Evolutionary conservation across 2,113 vertebrate species (phyloP).

Genomic region (Pachyramphus minor): DNA sequence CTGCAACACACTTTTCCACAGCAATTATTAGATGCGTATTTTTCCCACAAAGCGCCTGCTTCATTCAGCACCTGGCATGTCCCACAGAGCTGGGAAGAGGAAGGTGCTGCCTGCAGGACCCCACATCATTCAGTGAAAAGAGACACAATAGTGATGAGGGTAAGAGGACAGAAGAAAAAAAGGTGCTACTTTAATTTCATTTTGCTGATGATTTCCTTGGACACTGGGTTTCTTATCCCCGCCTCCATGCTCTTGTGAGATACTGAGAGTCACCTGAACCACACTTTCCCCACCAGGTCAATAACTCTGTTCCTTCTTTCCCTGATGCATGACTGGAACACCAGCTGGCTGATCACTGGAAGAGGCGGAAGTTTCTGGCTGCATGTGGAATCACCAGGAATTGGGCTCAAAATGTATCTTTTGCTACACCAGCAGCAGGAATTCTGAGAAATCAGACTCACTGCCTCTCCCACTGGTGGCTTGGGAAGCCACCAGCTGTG

Average conservation of each 20-base stretch:
- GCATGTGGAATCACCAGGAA: background rate
- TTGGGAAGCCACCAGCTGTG: accelerated
- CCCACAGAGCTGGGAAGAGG: background rate
- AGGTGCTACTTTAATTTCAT: background rate
- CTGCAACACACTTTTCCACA: background rate
- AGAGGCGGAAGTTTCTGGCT: background rate
- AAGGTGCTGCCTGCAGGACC: background rate
- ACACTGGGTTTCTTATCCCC: background rate
- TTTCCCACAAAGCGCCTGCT: background rate
- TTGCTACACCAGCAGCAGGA: background rate
- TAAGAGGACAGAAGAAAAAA: background rate
- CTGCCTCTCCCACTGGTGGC: accelerated
- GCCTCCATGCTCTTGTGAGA: background rate
- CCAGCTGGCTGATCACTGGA: background rate
- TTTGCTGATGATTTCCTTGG: background rate
- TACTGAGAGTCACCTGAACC: background rate
- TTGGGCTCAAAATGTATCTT: background rate
- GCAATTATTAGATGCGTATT: background rate
- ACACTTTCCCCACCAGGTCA: accelerated
- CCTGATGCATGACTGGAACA: background rate
- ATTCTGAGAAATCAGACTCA: background rate
- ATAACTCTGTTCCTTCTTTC: background rate
- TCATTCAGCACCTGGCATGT: background rate
- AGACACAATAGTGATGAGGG: accelerated
- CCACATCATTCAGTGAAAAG: background rate